These are phyloP conservation scores for Amphimedon queenslandica DNA, from an alignment of 37 sponge, comb jelly and placozoan genomes.

Conservation along the genomic window DNA sequence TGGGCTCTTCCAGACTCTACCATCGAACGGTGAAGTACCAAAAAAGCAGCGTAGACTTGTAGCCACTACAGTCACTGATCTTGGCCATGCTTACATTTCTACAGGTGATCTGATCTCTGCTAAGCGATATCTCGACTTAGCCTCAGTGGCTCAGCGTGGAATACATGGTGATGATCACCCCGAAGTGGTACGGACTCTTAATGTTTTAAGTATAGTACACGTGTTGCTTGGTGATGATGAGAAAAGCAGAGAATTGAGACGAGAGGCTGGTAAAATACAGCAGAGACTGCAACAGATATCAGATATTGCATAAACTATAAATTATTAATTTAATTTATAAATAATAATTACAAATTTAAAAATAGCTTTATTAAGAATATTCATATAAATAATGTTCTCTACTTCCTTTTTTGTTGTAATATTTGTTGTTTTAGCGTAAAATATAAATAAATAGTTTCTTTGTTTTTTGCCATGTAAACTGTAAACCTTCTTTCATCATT, in stretches of 20 bases:
- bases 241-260: constrained; percentile 40
- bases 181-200: constrained; percentile 58
- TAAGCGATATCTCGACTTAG: constrained; percentile 63
- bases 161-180: constrained; percentile 40
- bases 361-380: too few species aligned
- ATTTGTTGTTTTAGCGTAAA: too few species aligned
- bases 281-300: not conserved
- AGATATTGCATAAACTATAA: not conserved
- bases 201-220: constrained; percentile 34
- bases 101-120: constrained; percentile 51
- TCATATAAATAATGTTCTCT: too few species aligned
- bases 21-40: constrained; percentile 25
- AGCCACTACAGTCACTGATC: constrained; percentile 58
- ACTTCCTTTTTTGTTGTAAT: too few species aligned
- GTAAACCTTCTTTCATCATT: too few species aligned
- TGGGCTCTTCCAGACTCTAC: constrained; percentile 44
- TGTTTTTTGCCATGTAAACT: too few species aligned
- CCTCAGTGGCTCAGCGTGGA: constrained; percentile 16
- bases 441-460: too few species aligned
- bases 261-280: constrained; percentile 25
- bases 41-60: constrained; percentile 34
- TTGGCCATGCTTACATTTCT: constrained; percentile 56
- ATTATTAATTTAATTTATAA: too few species aligned
- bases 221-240: constrained; percentile 51
- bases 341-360: too few species aligned